Conservation (phyloP, 2,797 vertebrate genomes). For the Anas capensis region DNA sequence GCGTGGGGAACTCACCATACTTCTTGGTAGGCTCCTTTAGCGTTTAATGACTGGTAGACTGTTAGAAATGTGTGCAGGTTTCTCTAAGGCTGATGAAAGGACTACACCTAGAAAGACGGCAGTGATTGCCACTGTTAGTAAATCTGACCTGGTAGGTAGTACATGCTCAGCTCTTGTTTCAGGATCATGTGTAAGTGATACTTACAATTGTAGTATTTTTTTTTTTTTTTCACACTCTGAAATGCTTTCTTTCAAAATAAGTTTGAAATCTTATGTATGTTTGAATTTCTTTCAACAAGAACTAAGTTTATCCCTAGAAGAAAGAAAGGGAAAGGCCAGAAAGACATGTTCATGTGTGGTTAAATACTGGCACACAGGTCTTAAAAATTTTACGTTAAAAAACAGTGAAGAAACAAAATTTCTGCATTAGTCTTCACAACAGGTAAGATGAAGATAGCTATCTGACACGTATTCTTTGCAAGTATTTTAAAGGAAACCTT, state of each 20-base stretch:
- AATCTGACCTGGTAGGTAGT: not conserved
- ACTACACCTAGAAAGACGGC: not conserved
- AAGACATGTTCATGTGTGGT: not conserved
- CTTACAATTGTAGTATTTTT: not conserved
- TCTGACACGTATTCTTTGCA: not conserved
- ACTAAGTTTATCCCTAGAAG: not conserved
- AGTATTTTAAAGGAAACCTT: not conserved
- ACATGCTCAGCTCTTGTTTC: not conserved
- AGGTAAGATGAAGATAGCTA: not conserved
- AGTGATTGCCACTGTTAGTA: not conserved
- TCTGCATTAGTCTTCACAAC: not conserved
- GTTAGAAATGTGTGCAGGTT: not conserved
- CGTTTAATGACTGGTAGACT: not conserved
- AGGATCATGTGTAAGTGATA: not conserved
- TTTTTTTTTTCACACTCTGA: not conserved
- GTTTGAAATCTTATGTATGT: not conserved
- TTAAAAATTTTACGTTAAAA: not conserved
- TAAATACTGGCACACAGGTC: not conserved
- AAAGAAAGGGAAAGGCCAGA: not conserved
- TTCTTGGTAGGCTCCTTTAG: not conserved
- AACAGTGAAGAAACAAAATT: not conserved
- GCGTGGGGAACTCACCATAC: fast-evolving
- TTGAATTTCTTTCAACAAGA: not conserved
- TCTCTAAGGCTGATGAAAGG: not conserved
- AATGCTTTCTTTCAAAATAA: not conserved